Evolutionary conservation across 2,797 vertebrate species (phyloP), one percentile per base, ranked within the genome.

Genomic region (Adrianichthys oophorus): DNA sequence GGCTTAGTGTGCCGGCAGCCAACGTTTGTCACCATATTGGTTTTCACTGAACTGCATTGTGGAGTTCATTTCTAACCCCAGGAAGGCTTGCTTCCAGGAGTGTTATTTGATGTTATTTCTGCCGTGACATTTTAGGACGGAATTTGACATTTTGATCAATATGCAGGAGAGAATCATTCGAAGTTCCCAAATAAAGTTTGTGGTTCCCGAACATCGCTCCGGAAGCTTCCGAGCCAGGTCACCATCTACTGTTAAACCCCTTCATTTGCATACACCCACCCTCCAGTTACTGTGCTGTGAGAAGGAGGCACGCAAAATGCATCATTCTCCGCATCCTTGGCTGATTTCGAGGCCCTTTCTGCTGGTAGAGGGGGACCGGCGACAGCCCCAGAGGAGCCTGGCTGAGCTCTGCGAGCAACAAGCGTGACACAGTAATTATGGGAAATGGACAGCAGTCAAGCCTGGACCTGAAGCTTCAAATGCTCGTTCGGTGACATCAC

Each of bases 71-170:
- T 46, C 44, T 4, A 47, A 16, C 15, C 24, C 43, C 15, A 26
- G 2, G 0, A 49, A 57, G 65, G 8, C 41, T 41, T 8, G 8
- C 61, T 76, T 62, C 65, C 21, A 71, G 21, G 54, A 48, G 67
- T 68, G 16, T 68, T 21, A 41, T 69, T 42, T 24, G n/a, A 74
- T 41, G 52, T 62, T 67, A 19, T 56, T 79, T 66, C 59, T 70
- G 44, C 63, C 32, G 68, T 53, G 62, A 61, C 60, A 24, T 79
- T 68, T 74, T 48, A 12, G 10, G 7, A 32, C 48, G 49, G 32
- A 65, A 14, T 7, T 54, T 73, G 71, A 70, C 65, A 78, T 82
- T 84, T 78, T 64, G 61, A 78, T 84, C 55, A 73, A 61, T 51
- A 32, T 41, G 53, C 70, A 67, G 47, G 64, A 57, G 49, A 65